Percentiles rank a stretch among this genome's conserved stretches.
Conservation (phyloP, 2,888 invertebrate species). For the Lithophane semibrunnea region DNA sequence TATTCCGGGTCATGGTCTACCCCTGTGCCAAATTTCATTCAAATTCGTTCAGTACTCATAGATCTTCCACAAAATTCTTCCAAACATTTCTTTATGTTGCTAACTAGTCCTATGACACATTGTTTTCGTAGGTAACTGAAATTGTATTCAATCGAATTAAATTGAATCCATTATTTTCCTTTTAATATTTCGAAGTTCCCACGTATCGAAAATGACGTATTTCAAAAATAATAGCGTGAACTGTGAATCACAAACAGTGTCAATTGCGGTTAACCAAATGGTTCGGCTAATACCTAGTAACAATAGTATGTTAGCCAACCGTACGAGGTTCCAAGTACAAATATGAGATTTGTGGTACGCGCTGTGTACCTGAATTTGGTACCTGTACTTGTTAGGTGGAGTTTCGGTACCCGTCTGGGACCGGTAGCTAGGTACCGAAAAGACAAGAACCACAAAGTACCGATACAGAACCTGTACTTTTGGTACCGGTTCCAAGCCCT, state of each 20-base stretch:
- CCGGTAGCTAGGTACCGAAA: too few relatives aligned
- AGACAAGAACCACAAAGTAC: too few relatives aligned
- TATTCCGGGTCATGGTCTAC: too few relatives aligned
- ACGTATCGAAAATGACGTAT: background rate
- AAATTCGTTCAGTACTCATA: background rate
- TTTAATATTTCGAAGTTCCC: background rate
- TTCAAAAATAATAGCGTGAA: constrained; percentile 1
- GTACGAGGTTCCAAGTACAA: too few relatives aligned
- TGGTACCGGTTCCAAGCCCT: too few relatives aligned
- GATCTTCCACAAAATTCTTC: too few relatives aligned
- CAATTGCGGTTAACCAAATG: background rate
- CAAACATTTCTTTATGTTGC: background rate
- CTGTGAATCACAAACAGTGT: constrained; percentile 19
- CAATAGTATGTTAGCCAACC: background rate
- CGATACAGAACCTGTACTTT: too few relatives aligned
- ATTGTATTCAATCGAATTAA: background rate
- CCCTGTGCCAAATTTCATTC: too few relatives aligned
- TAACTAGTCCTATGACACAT: background rate
- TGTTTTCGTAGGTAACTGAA: background rate
- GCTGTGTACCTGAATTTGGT: too few relatives aligned
- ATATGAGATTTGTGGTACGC: too few relatives aligned
- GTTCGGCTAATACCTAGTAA: background rate
- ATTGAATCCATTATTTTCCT: constrained; percentile 26
- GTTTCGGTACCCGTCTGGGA: too few relatives aligned
- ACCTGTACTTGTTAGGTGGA: too few relatives aligned